These are phyloP conservation scores for Lepidothrix coronata DNA, from an alignment of 2,113 vertebrate genomes.

Conservation along the genomic window DNA sequence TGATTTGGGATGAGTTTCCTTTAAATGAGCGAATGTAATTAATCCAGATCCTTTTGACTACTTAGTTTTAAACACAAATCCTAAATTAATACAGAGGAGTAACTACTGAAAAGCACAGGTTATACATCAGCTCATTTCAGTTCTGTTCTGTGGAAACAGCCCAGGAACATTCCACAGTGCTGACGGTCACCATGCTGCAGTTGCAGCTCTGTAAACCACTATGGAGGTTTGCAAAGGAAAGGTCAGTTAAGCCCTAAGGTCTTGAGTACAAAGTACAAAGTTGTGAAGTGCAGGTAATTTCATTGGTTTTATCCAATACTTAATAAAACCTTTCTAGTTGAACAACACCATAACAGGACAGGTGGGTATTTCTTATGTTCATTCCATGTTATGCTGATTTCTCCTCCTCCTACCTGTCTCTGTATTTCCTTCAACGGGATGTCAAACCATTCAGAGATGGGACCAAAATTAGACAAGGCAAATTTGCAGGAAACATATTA, in stretches of 20 bases:
- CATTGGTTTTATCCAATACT: not conserved
- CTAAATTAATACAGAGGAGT: not conserved
- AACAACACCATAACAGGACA: not conserved
- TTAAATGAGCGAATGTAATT: not conserved
- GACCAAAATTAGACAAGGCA: not conserved
- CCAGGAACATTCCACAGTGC: not conserved
- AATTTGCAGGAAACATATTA: not conserved
- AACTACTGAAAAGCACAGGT: not conserved
- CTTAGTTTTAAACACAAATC: not conserved
- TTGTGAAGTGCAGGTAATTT: not conserved
- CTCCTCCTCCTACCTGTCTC: not conserved
- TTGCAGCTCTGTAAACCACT: not conserved
- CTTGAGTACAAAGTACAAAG: not conserved
- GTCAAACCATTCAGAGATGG: not conserved
- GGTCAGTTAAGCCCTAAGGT: not conserved
- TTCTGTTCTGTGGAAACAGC: not conserved
- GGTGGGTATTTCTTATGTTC: not conserved
- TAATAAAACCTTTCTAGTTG: not conserved
- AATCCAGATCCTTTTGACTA: not conserved
- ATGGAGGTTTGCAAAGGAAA: not conserved
- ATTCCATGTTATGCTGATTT: not conserved
- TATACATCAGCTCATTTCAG: not conserved
- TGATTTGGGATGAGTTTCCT: not conserved
- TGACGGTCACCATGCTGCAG: not conserved
- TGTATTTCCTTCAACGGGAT: not conserved